Conservation (phyloP, 2,113 vertebrate species). For the Grantiella picta region DNA sequence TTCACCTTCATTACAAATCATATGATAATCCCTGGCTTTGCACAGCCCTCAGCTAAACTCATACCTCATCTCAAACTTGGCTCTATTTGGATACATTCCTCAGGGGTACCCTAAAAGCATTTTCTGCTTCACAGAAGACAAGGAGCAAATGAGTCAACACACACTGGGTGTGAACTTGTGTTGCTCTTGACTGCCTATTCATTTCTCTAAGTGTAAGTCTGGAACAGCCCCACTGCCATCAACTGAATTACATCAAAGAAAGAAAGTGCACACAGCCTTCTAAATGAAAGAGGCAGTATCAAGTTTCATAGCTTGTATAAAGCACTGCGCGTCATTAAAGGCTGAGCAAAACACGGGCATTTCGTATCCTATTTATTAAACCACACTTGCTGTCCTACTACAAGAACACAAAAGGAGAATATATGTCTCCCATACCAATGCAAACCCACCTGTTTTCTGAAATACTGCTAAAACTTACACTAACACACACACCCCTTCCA, state of each 20-base stretch:
- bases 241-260: conserved; percentile 4
- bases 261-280: not conserved
- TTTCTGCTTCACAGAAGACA: not conserved
- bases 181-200: not conserved
- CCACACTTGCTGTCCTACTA: not conserved
- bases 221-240: not conserved
- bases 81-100: not conserved
- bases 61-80: not conserved
- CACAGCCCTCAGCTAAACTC: not conserved
- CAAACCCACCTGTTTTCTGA: not conserved
- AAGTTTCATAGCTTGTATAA: not conserved
- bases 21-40: not conserved
- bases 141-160: not conserved
- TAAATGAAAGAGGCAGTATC: not conserved
- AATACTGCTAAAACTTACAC: not conserved
- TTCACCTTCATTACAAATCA: not conserved
- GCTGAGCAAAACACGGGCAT: not conserved
- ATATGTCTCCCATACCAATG: not conserved
- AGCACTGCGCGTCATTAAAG: not conserved
- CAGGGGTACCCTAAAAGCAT: not conserved
- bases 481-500: rapidly evolving
- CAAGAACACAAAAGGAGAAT: not conserved
- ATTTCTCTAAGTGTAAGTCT: not conserved
- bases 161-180: not conserved
- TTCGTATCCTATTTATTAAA: not conserved